Evolutionary conservation across 2,113 vertebrate species (phyloP).

Genomic region (Pachypanchax playfairii): DNA sequence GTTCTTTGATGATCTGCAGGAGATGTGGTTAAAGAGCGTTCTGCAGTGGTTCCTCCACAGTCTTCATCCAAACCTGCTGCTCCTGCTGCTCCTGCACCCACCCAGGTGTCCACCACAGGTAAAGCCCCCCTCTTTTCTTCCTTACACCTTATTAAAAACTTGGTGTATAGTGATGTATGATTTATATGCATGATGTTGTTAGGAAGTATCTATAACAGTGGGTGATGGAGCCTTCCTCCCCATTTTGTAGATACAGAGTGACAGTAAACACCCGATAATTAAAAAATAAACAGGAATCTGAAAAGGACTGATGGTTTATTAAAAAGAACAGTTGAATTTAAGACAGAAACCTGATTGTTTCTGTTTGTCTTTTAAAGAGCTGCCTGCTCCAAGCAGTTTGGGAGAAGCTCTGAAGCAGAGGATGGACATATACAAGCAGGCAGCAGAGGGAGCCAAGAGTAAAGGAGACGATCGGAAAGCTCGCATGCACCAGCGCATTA

Average conservation of each 20-base stretch:
- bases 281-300: no score
- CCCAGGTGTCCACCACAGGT: conserved; percentile 57
- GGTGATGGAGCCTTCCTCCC: no score
- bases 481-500: conserved; percentile 91
- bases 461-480: conserved; percentile 90
- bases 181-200: no score
- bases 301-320: neutral
- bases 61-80: conserved; percentile 51
- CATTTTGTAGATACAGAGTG: no score
- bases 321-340: neutral
- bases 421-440: conserved; percentile 86
- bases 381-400: conserved; percentile 78
- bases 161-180: neutral
- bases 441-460: conserved; percentile 84
- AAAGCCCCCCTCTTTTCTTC: conserved; percentile 8
- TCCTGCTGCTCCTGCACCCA: conserved; percentile 15
- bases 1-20: conserved; percentile 46
- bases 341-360: neutral
- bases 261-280: no score
- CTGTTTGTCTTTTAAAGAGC: conserved; percentile 61
- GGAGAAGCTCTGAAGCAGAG: conserved; percentile 89
- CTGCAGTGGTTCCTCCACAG: conserved; percentile 43
- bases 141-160: neutral
- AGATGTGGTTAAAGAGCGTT: conserved; percentile 45
- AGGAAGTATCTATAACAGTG: no score